Base-by-base conservation (phyloP, 2,797 vertebrate species). In the Darevskia nairensis region DNA sequence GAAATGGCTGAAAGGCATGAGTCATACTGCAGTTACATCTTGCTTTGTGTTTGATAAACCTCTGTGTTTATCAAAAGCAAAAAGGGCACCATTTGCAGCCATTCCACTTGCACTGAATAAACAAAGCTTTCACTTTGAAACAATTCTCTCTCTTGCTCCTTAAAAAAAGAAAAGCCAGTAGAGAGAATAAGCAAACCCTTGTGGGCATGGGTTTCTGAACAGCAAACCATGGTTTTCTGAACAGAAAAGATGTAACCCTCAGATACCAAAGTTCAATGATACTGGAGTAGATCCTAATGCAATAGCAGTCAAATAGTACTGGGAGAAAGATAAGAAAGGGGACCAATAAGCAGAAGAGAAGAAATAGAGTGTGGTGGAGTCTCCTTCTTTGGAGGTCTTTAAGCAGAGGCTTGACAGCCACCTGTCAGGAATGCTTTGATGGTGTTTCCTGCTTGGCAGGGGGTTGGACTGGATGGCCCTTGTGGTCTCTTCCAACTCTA, bases 11-110 rank as follows among this genome's bases (percentile, higher is more conserved):
- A 85, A 64, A 77, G 74, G 72, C 35, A 64, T 85, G 84, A 82
- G 80, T 66, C 86, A 50, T 77, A 35, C 86, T 35, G 44, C 61
- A 50, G 44, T 39, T 77, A 82, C 41, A 68, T 68, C 80, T 82
- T 68, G 86, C 80, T 82, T 88, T 88, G 71, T 82, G 80, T 77
- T 82, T 77, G 72, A 77, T 88, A 76, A 82, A 64, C 72, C 17
- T 76, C 55, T 77, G 0, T 88, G 39, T 82, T 55, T 55, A 55
- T 76, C 72, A 27, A 11, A 50, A 82, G 46, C 80, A 29, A 25
- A 68, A 88, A 88, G 44, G 72, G 80, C 59, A 50, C 82, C 72
- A 55, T 82, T 50, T 77, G 41, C 59, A 88, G 86, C 41, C 71
- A 55, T 27, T 88, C 46, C 46, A 78, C 75, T 32, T 68, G 29